Base-by-base conservation (phyloP, 2,113 vertebrate genomes). In the Gobius niger region DNA sequence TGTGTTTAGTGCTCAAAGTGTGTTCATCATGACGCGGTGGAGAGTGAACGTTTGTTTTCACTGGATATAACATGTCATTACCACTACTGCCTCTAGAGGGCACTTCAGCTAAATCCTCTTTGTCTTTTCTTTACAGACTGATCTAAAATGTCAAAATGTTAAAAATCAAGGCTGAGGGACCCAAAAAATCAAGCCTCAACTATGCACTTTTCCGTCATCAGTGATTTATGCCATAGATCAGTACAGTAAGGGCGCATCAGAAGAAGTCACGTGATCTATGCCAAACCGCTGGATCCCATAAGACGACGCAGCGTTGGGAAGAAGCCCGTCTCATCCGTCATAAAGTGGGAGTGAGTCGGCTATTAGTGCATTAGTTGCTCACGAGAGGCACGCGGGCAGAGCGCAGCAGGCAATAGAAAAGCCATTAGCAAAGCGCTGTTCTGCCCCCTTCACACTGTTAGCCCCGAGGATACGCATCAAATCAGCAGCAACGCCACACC, bases 351-450 rank as follows among this genome's bases (percentile, higher is more conserved):
- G 41, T 53, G 62, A 67, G 76, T 54, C 77, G 68, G 54, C 53
- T 75, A 49, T 76, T 24, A 72, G 64, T 63, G 70, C 72, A 82
- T 76, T 82, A 80, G 73, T 73, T 49, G 65, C 57, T 53, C 73
- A 46, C 67, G 52, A 16, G 19, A 19, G 53, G 59, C 60, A 47
- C 40, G 68, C 63, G 63, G 62, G 72, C 51, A 11, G 9, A 73
- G 67, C 44, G 59, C 44, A 73, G 47, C 13, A 34, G 54, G 69
- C 73, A 65, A 77, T 54, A 84, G 75, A 66, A 78, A 75, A 80
- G 47, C 72, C 79, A 87, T 87, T 76, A 86, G 68, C 9, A 68
- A 34, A 34, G 53, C 47, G 13, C 49, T 52, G 60, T 44, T 78
- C 52, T 65, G 47, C 70, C 47, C 65, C 67, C 19, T 54, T 72